Evolutionary conservation across 2,888 invertebrate species (phyloP), one percentile per base, ranked within the genome.

Genomic region (Caenorhabditis doughertyi): DNA sequence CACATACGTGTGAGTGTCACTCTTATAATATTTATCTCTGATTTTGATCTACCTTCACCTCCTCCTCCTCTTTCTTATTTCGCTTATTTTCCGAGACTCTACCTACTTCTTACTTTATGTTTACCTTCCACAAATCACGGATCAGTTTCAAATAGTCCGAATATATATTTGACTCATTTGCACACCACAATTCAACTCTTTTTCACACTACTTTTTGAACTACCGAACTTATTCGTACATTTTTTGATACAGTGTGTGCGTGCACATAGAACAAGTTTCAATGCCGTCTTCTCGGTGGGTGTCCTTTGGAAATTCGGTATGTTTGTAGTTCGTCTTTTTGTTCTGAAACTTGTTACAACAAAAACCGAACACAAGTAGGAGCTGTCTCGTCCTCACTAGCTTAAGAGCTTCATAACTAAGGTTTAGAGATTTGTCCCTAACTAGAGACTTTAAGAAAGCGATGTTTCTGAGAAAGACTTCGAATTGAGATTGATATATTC

Each of bases 121-220:
- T 65, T 65, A 25, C 51, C 13, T 65, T 65, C 65, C 51, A 65
- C 65, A 65, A 65, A 51, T 65, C 51, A 39, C 65, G 65, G 65
- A 65, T 65, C 51, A 65, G 65, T 65, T 65, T 65, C 65, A 51
- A 64, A 65, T 35, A 8, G 18, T 32, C 29, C 9, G 18, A 65
- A 8, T 44, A 44, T 47, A 49, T 16, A 49, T 29, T 55, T 55
- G 65, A 23, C 35, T 65, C 35, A 65, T 13, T 51, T 51, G 23
- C 18, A 49, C 64, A 47, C 18, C 27, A n/a, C 51, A 62, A 62
- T 23, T 62, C 13, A 27, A 44, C n/a, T 27, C n/a, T 16, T 39
- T 32, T 35, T 51, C 49, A 51, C 49, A 51, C 29, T 9, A 42
- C n/a, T 44, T 35, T 35, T 51, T 29, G 51, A 49, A 18, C 65